A percentile compares a stretch with the other conserved stretches of the same genome.
Evolutionary conservation across 2,113 vertebrate genomes (phyloP).

Genomic region (Falcunculus frontatus): DNA sequence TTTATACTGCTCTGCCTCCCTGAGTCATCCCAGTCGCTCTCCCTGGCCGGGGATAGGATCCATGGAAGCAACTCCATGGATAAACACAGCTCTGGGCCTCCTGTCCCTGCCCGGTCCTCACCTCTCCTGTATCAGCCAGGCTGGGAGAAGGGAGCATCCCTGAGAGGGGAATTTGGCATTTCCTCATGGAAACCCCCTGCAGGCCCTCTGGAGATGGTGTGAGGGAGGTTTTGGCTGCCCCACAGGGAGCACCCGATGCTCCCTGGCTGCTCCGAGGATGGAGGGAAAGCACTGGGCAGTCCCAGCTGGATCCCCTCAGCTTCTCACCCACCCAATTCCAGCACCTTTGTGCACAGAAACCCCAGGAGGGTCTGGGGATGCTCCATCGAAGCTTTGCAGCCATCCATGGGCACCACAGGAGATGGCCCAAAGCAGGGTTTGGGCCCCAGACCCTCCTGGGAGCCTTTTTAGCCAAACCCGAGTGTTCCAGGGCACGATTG

Average conservation of each 20-base stretch:
- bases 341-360: background rate
- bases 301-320: background rate
- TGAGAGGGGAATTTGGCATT: background rate
- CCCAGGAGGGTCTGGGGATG: background rate
- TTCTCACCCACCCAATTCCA: background rate
- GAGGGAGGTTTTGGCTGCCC: background rate
- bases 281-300: background rate
- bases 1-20: background rate
- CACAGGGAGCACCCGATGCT: fast-evolving
- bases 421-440: background rate
- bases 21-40: background rate
- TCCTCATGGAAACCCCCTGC: background rate
- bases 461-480: background rate
- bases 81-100: background rate
- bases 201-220: fast-evolving
- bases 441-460: background rate
- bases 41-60: background rate
- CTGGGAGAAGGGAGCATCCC: background rate
- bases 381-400: background rate
- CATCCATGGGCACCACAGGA: background rate
- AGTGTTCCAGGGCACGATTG: background rate
- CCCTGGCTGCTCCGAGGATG: background rate
- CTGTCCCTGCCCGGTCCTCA: background rate
- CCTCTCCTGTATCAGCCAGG: background rate
- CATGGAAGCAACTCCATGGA: background rate